Percentiles rank a stretch among this genome's conserved stretches.
phyloP scores from a whole-genome alignment of 1,140 invertebrate species.

The Hylaeus anthracinus region DNA sequence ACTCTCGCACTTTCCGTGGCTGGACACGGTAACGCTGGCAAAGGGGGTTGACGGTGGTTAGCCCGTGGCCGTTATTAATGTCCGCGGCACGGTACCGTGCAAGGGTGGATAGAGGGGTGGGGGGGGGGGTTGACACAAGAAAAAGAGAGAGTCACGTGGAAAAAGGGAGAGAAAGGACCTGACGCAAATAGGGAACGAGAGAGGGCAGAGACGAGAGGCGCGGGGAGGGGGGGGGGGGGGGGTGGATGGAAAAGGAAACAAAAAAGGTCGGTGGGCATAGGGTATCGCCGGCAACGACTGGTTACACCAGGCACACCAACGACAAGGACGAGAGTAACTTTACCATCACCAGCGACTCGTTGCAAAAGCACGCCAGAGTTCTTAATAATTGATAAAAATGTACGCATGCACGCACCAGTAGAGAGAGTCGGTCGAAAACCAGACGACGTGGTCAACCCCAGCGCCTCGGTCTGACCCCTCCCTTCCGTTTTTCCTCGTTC shows the following conservation, averaged over 20 bases:
- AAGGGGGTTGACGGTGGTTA: constrained; percentile 70
- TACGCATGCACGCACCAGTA: constrained; percentile 74
- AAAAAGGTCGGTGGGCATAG: constrained; percentile 56
- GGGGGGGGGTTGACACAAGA: constrained; percentile 39
- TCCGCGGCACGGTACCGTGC: constrained; percentile 65
- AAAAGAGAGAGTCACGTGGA: constrained; percentile 50
- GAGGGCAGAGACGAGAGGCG: constrained; percentile 24
- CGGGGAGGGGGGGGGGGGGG: constrained; percentile 50
- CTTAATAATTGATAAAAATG: constrained; percentile 82
- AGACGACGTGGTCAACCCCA: constrained; percentile 44
- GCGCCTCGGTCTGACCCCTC: constrained; percentile 18
- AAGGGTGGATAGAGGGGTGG: neutral
- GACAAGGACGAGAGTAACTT: constrained; percentile 49
- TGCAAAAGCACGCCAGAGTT: constrained; percentile 67
- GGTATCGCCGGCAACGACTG: constrained; percentile 59
- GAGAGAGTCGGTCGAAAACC: constrained; percentile 51
- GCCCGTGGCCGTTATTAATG: constrained; percentile 78
- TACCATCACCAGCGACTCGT: constrained; percentile 33
- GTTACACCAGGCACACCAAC: constrained; percentile 41
- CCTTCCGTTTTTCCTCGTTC: constrained; percentile 9
- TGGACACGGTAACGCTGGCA: constrained; percentile 71
- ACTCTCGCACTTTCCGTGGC: constrained; percentile 72
- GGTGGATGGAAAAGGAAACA: constrained; percentile 54
- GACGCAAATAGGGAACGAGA: constrained; percentile 29
- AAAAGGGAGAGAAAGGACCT: constrained; percentile 40